phyloP scores from a whole-genome alignment of 2,113 vertebrate genomes.

The Nannobrachium achirus region DNA sequence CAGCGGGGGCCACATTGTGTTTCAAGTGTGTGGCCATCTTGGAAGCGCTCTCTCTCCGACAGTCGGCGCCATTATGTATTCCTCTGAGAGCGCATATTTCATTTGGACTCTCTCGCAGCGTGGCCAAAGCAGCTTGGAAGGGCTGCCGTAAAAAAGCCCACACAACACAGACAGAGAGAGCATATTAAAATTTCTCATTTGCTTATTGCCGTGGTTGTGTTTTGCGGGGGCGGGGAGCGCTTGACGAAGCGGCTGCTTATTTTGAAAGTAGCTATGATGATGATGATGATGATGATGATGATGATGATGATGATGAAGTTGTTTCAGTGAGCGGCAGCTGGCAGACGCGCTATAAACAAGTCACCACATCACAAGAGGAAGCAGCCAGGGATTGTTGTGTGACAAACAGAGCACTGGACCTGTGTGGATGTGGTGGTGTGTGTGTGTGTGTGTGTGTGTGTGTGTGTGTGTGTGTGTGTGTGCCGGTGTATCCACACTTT shows the following conservation, averaged over 20 bases:
- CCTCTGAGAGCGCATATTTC: conserved; percentile 48
- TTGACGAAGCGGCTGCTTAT: not conserved
- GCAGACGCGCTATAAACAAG: conserved; percentile 71
- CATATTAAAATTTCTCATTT: conserved; percentile 70
- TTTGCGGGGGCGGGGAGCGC: conserved; percentile 44
- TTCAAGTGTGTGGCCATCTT: conserved; percentile 58
- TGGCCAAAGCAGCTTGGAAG: conserved; percentile 56
- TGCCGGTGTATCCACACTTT: conserved; percentile 3
- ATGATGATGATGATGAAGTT: conserved; percentile 57
- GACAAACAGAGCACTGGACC: conserved; percentile 60
- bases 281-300: too few relatives aligned
- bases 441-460: conserved; percentile 25
- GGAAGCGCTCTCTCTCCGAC: conserved; percentile 28
- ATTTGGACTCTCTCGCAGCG: conserved; percentile 47
- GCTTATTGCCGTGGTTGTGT: conserved; percentile 65
- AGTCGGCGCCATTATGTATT: conserved; percentile 45
- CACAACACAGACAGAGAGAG: conserved; percentile 52
- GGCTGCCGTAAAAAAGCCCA: conserved; percentile 48
- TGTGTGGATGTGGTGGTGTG: conserved; percentile 17
- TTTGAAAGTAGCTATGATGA: conserved; percentile 50
- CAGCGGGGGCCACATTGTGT: conserved; percentile 56
- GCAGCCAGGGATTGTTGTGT: conserved; percentile 63
- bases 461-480: conserved; percentile 23
- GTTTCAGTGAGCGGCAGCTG: conserved; percentile 76
- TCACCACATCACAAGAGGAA: conserved; percentile 67